Conservation (phyloP, 2,888 invertebrate species). For the Drosophila subquinaria region DNA sequence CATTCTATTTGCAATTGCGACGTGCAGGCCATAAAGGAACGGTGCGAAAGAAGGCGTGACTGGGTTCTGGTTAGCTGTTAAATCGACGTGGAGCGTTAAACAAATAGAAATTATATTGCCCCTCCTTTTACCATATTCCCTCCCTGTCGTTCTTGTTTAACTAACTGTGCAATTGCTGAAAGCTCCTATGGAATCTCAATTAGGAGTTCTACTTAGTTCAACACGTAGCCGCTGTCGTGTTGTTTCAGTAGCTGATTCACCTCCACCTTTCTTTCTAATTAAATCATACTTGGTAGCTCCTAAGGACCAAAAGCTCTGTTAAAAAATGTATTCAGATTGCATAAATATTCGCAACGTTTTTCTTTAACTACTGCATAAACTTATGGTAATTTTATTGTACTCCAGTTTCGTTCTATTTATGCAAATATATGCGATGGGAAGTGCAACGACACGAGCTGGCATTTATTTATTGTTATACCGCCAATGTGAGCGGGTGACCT, state of each 20-base stretch:
- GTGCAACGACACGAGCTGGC: slow-evolving; percentile 7
- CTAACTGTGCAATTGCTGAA: slow-evolving; percentile 69
- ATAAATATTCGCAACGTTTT: slow-evolving; percentile 13
- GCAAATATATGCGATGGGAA: slow-evolving; percentile 22
- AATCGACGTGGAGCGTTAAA: slow-evolving; percentile 56
- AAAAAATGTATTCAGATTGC: slow-evolving; percentile 15
- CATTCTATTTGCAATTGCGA: slow-evolving; percentile 63
- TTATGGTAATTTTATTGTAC: slow-evolving; percentile 37
- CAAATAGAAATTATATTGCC: slow-evolving; percentile 60
- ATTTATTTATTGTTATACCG: slow-evolving; percentile 28
- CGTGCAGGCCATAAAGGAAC: slow-evolving; percentile 56
- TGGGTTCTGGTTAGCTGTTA: slow-evolving; percentile 48
- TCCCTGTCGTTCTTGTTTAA: slow-evolving; percentile 56
- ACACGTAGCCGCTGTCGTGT: slow-evolving; percentile 36
- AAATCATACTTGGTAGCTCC: slow-evolving; percentile 36
- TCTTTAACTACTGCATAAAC: slow-evolving; percentile 5
- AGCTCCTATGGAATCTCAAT: slow-evolving; percentile 65
- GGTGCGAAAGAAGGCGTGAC: slow-evolving; percentile 51
- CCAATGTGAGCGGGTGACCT: background rate
- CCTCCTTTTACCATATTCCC: background rate
- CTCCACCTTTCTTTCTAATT: slow-evolving; percentile 35
- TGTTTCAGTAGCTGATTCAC: slow-evolving; percentile 11
- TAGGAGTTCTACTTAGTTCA: slow-evolving; percentile 51
- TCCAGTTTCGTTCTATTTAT: slow-evolving; percentile 16
- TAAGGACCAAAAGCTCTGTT: background rate